These are phyloP conservation scores for Hemiprocne comata DNA, from an alignment of 2,113 vertebrate genomes.

Conservation along the genomic window DNA sequence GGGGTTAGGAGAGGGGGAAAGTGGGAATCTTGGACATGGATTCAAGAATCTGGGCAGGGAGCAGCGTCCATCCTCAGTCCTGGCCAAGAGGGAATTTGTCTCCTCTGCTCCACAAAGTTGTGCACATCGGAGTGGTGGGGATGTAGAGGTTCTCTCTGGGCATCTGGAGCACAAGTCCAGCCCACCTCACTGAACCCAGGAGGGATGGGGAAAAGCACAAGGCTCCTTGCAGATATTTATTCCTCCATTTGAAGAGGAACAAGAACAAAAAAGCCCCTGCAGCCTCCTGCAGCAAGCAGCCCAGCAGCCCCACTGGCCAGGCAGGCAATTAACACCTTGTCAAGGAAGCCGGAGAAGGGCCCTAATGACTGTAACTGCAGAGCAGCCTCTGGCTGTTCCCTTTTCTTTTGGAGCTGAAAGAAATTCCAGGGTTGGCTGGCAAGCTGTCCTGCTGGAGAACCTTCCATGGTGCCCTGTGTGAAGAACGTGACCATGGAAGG, in stretches of 20 bases:
- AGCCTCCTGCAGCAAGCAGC: neutral
- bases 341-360: neutral
- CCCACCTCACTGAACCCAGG: neutral
- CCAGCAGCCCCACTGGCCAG: neutral
- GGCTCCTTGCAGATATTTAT: neutral
- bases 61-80: neutral
- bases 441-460: neutral
- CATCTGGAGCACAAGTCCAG: neutral
- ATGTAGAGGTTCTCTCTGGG: neutral
- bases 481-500: too few species aligned
- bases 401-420: neutral
- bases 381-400: neutral
- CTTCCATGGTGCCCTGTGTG: neutral
- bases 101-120: neutral
- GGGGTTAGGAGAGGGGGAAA: neutral
- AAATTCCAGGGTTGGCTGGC: neutral
- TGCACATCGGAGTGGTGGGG: neutral
- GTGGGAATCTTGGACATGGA: neutral
- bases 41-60: neutral
- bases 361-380: neutral
- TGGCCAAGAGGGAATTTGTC: neutral
- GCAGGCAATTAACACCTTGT: conserved; percentile 6
- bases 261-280: neutral
- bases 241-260: neutral
- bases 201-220: neutral